These are phyloP conservation scores for Labeo catla DNA, from an alignment of 2,113 vertebrate genomes.

Conservation along the genomic window DNA sequence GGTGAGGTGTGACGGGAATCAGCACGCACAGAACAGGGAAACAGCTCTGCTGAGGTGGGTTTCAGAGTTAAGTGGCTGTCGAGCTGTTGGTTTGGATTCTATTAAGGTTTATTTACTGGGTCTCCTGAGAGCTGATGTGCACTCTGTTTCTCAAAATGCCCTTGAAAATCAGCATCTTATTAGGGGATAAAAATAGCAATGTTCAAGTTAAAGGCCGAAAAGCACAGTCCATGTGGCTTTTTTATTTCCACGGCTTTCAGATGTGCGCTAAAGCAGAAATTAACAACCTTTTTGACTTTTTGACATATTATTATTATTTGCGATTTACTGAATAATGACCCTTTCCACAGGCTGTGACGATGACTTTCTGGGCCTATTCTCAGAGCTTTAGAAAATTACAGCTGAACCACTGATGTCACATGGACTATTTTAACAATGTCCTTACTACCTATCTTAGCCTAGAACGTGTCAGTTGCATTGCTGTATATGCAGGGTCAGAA, in stretches of 20 bases:
- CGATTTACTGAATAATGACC: background rate
- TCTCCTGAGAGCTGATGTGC: slow-evolving; percentile 18
- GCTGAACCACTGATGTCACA: too few species aligned
- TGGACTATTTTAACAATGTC: too few species aligned
- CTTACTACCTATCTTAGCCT: too few species aligned
- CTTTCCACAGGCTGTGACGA: background rate
- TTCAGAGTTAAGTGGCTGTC: slow-evolving; percentile 41
- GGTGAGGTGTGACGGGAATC: slow-evolving; percentile 25
- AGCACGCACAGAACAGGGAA: background rate
- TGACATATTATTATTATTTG: background rate
- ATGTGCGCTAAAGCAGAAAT: background rate
- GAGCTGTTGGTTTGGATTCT: slow-evolving; percentile 31
- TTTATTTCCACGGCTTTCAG: background rate
- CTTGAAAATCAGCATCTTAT: slow-evolving; percentile 18
- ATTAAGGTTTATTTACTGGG: slow-evolving; percentile 36
- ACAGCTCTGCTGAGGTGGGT: background rate
- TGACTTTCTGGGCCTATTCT: too few species aligned
- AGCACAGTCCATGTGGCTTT: background rate
- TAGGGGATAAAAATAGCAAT: background rate
- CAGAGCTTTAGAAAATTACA: too few species aligned
- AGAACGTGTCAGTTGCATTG: background rate
- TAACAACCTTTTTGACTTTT: background rate
- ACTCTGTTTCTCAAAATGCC: slow-evolving; percentile 10
- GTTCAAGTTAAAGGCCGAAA: background rate
- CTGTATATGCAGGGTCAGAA: too few species aligned